A percentile compares a stretch with the other conserved stretches of the same genome.
Conservation (phyloP, 1,140 invertebrate species). For the Drosophila erecta region DNA sequence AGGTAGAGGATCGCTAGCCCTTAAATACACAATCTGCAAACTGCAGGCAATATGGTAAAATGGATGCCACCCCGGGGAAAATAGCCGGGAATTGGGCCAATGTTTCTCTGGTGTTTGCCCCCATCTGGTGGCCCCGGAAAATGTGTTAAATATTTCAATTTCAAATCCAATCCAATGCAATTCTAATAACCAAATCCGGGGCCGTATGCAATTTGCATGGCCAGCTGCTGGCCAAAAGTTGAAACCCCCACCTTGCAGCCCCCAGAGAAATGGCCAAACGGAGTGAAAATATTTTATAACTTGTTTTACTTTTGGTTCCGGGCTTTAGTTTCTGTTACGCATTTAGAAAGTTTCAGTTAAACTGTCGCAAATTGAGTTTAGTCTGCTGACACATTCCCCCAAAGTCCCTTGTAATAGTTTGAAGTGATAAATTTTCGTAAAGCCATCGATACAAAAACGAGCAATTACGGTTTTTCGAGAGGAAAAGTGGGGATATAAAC, state of each 20-base stretch:
- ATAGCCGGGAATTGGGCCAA: slow-evolving; percentile 1
- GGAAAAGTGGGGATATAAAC: not conserved
- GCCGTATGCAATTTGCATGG: slow-evolving; percentile 71
- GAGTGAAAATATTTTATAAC: slow-evolving; percentile 66
- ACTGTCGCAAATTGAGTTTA: slow-evolving; percentile 39
- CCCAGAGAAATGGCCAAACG: slow-evolving; percentile 11
- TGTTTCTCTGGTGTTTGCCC: not conserved
- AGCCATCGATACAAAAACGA: slow-evolving; percentile 5
- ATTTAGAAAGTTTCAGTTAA: slow-evolving; percentile 33
- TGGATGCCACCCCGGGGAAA: not conserved
- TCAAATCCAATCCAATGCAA: slow-evolving; percentile 78
- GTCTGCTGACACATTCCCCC: slow-evolving; percentile 8
- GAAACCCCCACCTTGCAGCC: not conserved
- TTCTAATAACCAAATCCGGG: slow-evolving; percentile 77
- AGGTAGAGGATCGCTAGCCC: slow-evolving; percentile 12
- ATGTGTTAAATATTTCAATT: slow-evolving; percentile 80
- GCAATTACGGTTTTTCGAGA: slow-evolving; percentile 11
- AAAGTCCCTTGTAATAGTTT: slow-evolving; percentile 27
- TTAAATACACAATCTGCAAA: not conserved
- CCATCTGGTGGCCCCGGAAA: slow-evolving; percentile 27
- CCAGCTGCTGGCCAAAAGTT: slow-evolving; percentile 65
- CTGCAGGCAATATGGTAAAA: slow-evolving; percentile 1
- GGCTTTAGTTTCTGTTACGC: slow-evolving; percentile 26
- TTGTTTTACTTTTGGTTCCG: slow-evolving; percentile 38
- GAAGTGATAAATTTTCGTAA: slow-evolving; percentile 41